Evolutionary conservation across 1,140 invertebrate genomes (phyloP), one percentile per base, ranked within the genome.

Genomic region (Matsumurasca onukii): DNA sequence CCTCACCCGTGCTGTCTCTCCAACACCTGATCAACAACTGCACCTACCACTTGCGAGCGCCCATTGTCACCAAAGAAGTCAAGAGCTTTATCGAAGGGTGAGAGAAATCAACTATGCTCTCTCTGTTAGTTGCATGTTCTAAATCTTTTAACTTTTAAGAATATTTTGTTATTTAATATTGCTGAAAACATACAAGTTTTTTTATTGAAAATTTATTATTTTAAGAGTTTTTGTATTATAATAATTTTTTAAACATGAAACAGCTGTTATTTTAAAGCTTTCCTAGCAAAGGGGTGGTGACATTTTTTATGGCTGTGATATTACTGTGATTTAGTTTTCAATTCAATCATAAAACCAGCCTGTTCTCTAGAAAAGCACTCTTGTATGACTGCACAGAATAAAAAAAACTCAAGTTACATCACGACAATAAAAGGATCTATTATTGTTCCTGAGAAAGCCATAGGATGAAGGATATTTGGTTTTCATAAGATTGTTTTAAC

Each of bases 41-140:
- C 9, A 12, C 3, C 2, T 59, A 59, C 25, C 22, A 29, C 3
- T 3, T 59, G 25, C 15, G 55, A 27, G 55, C 55, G 3, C 55
- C 55, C 30, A 27, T 59, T 29, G 30, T 59, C 24, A 59, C 24
- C 25, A 59, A 59, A n/a, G 55, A 59, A n/a, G 55, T 59, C n/a
- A 29, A 25, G 3, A 27, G 9, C 15, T 59, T 59, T n/a, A 59
- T 59, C 30, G 55, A 59, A 29, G 55, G 55, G 55, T 59, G 25
- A 59, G 55, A 20, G 3, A 9, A n/a, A 5, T 17, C 17, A 9
- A 45, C 24, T 51, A n/a, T 20, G n/a, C 5, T 51, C 24, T 17
- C 24, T 51, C 3, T 5, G n/a, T 51, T 3, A 51, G 5, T 51
- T 51, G n/a, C 24, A 20, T 20, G n/a, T 17, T 17, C n/a, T 45